Base-by-base conservation (phyloP, 2,797 vertebrate genomes). In the Remorina albescens region DNA sequence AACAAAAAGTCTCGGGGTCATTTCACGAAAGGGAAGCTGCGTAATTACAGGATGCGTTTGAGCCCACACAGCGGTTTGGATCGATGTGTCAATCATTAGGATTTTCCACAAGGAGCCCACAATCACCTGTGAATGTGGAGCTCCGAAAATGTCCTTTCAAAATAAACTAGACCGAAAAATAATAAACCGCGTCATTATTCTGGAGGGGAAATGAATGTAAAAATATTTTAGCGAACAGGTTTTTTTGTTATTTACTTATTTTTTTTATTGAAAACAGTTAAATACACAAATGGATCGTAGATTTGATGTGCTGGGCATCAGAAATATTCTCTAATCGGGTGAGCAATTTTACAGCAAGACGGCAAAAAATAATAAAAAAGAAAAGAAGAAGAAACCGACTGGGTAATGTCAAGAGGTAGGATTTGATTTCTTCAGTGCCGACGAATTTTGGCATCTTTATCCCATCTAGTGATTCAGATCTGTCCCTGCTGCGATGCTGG, bases 211-310 rank as follows among this genome's bases (percentile, higher is more conserved):
- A 32, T 3, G 0, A 9, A 49, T 23, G 15, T 53, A 34, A 12
- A 15, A 41, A n/a, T n/a, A n/a, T n/a, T n/a, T n/a, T n/a, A n/a
- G n/a, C n/a, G n/a, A n/a, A n/a, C n/a, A n/a, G n/a, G n/a, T n/a
- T n/a, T n/a, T n/a, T n/a, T n/a, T n/a, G n/a, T n/a, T n/a, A n/a
- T n/a, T n/a, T n/a, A n/a, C n/a, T n/a, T n/a, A n/a, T n/a, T n/a
- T n/a, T 73, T 86, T 85, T 69, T 80, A 30, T 67, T 83, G n/a
- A 54, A 78, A 80, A 86, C 54, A 61, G 44, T 76, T 32, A 72
- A 81, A 79, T 34, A 73, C 69, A 67, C 51, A 74, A 47, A 66
- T 28, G 50, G 47, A 36, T 15, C 2, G 42, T 49, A 60, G 5
- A 62, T 28, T 2, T 32, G 36, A 56, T 61, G 19, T 49, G 13